Evolutionary conservation across 2,797 vertebrate genomes (phyloP), one percentile per base, ranked within the genome.

Genomic region (Danio jaintianensis): DNA sequence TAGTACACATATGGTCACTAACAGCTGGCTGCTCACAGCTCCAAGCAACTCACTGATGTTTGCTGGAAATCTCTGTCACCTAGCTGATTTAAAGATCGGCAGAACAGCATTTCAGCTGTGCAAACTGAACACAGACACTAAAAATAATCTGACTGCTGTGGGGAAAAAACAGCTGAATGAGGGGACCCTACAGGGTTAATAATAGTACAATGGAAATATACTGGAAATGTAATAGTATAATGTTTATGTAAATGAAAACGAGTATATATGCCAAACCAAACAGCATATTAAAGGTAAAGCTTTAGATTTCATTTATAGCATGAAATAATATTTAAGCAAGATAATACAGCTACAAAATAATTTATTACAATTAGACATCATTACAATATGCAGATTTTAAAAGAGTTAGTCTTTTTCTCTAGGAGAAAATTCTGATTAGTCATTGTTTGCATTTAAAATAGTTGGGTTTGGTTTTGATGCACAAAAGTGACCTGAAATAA

Each of bases 81-180:
- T 45, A 53, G 42, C 56, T 29, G 70, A 69, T 75, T 76, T 55
- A 69, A 75, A 76, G 64, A 77, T 29, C 15, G 52, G 69, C 18
- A 70, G 62, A 76, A 71, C 42, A 62, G 50, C 68, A 55, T 72
- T 72, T 71, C 78, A 72, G 68, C 78, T 79, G 77, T 55, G 68
- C 59, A 43, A 58, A 59, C 64, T 78, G 56, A 68, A 78, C 75
- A n/a, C 50, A 58, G 76, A 73, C 69, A 55, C 69, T 80, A 80
- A 80, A 80, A 72, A 80, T 80, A 80, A 42, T 38, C 50, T n/a
- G 40, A 12, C 12, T 10, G 50, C 68, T 36, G 29, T 56, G 40
- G 59, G 50, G 64, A 59, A 80, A 80, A 78, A 80, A 56, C 68
- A 73, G 78, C 50, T 73, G 48, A 72, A 80, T 66, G 56, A 71